Base-by-base conservation (phyloP, 2,113 vertebrate genomes). In the Neomonachus schauinslandi region DNA sequence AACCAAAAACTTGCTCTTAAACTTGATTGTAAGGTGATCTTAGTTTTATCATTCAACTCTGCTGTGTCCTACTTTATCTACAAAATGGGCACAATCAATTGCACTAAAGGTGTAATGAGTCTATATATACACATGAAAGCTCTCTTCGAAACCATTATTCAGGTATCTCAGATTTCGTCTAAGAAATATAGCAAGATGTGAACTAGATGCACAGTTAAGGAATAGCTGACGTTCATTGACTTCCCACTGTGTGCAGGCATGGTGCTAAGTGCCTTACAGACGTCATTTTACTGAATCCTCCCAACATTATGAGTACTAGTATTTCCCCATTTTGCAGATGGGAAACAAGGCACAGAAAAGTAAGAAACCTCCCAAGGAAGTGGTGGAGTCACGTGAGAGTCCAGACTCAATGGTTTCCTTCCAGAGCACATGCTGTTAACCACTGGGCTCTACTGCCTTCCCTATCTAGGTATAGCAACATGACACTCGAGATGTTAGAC, bases 241-340 rank as follows among this genome's bases (percentile, higher is more conserved):
- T 36, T 1, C 14, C 72, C 1, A 11, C 67, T 36, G 1, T 0
- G 0, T 24, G 9, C 16, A 15, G 59, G 59, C 59, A 5, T 5
- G 59, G 7, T 39, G 39, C 80, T 59, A 15, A 67, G 22, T 8
- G 10, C 13, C 51, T 72, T 2, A 2, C 0, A 3, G 10, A 46
- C 49, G n/a, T 21, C 26, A 24, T 91, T 84, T n/a, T 16, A 4
- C 39, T 36, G 24, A 19, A 49, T 84, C 61, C 36, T 61, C 46
- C 39, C 49, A 42, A 21, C 53, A 12, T 77, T 9, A 2, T 19
- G 33, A 46, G 7, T 4, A 1, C 59, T 21, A 36, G 21, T 24
- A 22, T 36, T 24, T 39, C 61, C 39, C 49, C 51, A 33, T 55
- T 82, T 89, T 53, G 88, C 33, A 82, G 53, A 55, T 13, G 18